phyloP scores from a whole-genome alignment of 2,113 vertebrate genomes.

The Pipra filicauda region DNA sequence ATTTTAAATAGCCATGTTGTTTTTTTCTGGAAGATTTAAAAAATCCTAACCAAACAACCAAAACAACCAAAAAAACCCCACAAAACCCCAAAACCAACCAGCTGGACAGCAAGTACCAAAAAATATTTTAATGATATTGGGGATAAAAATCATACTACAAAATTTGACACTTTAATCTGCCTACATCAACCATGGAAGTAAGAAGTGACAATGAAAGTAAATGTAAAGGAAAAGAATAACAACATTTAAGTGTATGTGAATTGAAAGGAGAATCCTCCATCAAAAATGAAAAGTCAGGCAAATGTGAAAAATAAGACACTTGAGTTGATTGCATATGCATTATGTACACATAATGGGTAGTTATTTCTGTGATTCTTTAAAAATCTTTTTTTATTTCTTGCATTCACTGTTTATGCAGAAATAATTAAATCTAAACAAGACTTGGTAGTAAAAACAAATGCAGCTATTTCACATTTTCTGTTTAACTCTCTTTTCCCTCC shows the following conservation, averaged over 20 bases:
- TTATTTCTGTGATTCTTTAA: background rate
- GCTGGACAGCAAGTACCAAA: background rate
- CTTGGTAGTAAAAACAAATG: background rate
- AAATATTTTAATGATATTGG: background rate
- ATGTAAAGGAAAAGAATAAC: background rate
- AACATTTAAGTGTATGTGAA: background rate
- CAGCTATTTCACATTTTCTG: background rate
- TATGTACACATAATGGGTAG: rapidly evolving
- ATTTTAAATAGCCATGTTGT: background rate
- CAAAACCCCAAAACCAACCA: background rate
- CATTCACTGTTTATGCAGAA: background rate
- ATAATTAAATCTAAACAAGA: background rate
- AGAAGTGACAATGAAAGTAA: background rate
- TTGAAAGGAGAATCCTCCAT: background rate
- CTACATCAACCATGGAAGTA: background rate
- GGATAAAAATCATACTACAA: background rate
- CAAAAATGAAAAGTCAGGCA: background rate
- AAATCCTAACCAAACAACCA: background rate
- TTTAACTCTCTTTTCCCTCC: slow-evolving; percentile 22
- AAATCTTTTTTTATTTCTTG: background rate
- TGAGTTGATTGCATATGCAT: background rate
- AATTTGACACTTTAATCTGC: background rate
- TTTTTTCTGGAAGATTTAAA: background rate
- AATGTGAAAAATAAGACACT: background rate
- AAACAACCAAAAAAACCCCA: rapidly evolving